Base-by-base conservation (phyloP, 2,888 invertebrate genomes). In the Alloplasta piceator region DNA sequence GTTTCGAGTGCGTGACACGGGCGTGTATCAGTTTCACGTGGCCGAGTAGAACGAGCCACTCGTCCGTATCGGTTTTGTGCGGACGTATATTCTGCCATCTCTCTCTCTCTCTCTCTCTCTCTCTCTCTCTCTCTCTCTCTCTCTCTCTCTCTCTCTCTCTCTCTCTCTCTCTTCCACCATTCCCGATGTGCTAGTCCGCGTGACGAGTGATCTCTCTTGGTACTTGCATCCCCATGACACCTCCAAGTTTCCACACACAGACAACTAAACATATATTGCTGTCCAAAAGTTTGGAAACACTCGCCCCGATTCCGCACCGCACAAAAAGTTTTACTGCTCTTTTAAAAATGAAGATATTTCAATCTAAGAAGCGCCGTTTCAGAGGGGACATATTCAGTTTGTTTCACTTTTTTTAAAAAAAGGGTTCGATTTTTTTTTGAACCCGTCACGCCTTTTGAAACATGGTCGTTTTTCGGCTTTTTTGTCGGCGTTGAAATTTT, bases 1-100 rank as follows among this genome's bases (percentile, higher is more conserved):
- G 78, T 81, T 81, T 78, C 70, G 70, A 81, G 64, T 74, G 74
- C 80, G 77, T 77, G 80, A 77, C 73, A 77, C 73, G 70, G 70
- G 73, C 77, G 64, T 81, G 77, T 81, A 80, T 81, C 73, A 81
- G 80, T 77, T 81, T 81, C 80, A 81, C 77, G 77, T 81, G 80
- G 77, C 70, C 80, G 77, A 81, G 80, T 81, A 58, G 58, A 81
- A 81, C 77, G 77, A 74, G 77, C 80, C 73, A 77, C 77, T 81
- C 77, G 77, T 50, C 75, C 56, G 61, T 76, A 72, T 77, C 82
- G 70, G 73, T 66, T 67, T 74, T 78, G 71, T 56, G 82, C 41
- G 82, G 80, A 80, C 79, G 36, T 41, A 83, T 56, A 41, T 55
- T 4, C 58, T 63, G 26, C 66, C 46, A 6, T 58, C 73, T 48